These are phyloP conservation scores for Orbicella faveolata DNA, from an alignment of 64 coral and sea anemone genomes.

Conservation along the genomic window DNA sequence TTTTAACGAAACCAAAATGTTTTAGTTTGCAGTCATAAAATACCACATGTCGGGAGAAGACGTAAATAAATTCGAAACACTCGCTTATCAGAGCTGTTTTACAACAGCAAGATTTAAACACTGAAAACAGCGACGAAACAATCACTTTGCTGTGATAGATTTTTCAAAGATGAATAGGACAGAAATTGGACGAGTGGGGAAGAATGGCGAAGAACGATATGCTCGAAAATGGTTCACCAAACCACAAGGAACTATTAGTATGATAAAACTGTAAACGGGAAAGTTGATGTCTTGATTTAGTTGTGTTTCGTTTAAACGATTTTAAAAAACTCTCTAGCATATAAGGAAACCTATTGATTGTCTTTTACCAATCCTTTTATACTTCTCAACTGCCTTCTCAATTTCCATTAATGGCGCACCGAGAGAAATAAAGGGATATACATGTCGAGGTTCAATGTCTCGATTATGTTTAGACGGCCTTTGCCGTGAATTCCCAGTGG, in stretches of 20 bases:
- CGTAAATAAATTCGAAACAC: slow-evolving; percentile 34
- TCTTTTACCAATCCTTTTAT: neutral
- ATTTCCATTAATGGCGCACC: neutral
- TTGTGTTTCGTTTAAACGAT: neutral
- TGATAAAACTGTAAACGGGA: slow-evolving; percentile 27
- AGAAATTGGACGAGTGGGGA: neutral
- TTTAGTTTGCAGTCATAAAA: slow-evolving; percentile 24
- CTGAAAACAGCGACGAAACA: neutral
- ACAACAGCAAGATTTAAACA: slow-evolving; percentile 23
- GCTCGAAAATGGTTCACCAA: slow-evolving; percentile 10
- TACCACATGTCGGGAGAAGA: slow-evolving; percentile 26
- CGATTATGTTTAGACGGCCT: slow-evolving; percentile 18
- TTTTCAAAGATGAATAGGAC: neutral
- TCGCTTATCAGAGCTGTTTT: neutral
- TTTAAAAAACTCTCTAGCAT: neutral
- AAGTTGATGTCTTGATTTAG: neutral
- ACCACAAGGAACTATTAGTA: slow-evolving; percentile 21
- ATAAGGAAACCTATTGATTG: neutral
- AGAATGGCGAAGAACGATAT: neutral
- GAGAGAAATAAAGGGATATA: neutral
- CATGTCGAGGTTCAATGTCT: neutral
- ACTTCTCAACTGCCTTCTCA: neutral
- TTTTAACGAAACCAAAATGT: slow-evolving; percentile 20
- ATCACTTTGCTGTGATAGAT: neutral
- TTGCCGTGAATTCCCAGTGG: slow-evolving; percentile 57